Base-by-base conservation (phyloP, 1,140 invertebrate genomes). In the Sarcophaga bullata region DNA sequence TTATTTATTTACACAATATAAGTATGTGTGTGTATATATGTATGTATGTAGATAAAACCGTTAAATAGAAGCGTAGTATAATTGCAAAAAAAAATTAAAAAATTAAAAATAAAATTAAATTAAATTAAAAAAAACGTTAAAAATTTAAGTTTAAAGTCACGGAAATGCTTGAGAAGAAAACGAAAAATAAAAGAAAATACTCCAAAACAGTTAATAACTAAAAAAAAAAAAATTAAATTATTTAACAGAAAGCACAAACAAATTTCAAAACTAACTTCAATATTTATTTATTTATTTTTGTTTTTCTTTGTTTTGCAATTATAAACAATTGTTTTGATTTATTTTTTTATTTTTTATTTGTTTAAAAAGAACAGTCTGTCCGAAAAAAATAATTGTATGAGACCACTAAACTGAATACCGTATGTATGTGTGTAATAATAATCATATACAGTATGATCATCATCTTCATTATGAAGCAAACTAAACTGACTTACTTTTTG, bases 81-180 rank as follows among this genome's bases (percentile, higher is more conserved):
- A 68, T 68, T 68, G 62, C 62, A 25, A 68, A 68, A 68, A 68
- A 19, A 68, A 68, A 68, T 19, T 68, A 68, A 1, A 68, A 19
- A 58, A 13, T 4, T 13, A n/a, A 52, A 68, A 68, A 68, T 19
- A 68, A 25, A 17, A 37, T 37, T 68, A 68, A 68, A 68, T 19
- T 2, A 68, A 68, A 68, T 25, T 68, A 68, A 6, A 68, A 68
- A 58, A 10, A n/a, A 52, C 17, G 19, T 19, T 19, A 68, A 19
- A 17, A 68, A 58, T n/a, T 58, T 68, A 68, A 68, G 19, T 17
- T 68, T 68, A 68, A 68, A 68, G 62, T 68, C 62, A 68, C 62
- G 62, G 62, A 68, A 68, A 68, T 68, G 62, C 62, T 68, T 68
- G 62, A 68, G 62, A 37, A 37, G 25, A 68, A 68, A 68, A 68